phyloP scores from a whole-genome alignment of 2,888 invertebrate genomes.

The Eupithecia subumbrata region DNA sequence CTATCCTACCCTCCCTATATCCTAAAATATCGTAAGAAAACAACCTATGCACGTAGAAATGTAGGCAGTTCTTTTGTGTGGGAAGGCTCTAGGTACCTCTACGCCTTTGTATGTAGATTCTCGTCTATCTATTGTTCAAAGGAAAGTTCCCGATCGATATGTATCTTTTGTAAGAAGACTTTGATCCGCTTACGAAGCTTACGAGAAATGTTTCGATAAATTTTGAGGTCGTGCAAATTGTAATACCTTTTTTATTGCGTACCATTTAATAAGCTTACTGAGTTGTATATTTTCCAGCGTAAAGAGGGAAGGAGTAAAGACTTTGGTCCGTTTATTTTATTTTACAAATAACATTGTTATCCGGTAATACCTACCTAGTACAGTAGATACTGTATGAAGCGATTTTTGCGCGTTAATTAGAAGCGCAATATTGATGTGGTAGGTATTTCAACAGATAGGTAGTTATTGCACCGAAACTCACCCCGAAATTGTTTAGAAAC shows the following conservation, averaged over 20 bases:
- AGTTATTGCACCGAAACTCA: neutral
- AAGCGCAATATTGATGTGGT: no score
- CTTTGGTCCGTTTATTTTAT: neutral
- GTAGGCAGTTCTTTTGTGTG: constrained; percentile 18
- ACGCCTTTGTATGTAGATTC: constrained; percentile 40
- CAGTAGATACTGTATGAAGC: neutral
- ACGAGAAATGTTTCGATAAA: constrained; percentile 23
- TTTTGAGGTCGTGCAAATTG: constrained; percentile 24
- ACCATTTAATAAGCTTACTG: neutral
- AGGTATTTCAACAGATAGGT: neutral
- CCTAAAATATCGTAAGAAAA: constrained; percentile 10
- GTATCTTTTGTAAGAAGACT: constrained; percentile 42
- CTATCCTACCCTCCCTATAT: neutral
- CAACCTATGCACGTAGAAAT: constrained; percentile 3
- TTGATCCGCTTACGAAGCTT: constrained; percentile 36
- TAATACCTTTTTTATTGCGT: constrained; percentile 15
- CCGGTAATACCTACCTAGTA: no score
- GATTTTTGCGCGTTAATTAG: no score
- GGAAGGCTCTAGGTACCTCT: constrained; percentile 14
- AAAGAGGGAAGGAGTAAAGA: neutral
- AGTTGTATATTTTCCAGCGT: neutral
- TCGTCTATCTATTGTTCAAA: constrained; percentile 38
- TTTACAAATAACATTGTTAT: neutral
- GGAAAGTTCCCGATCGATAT: constrained; percentile 38
- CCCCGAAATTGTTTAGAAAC: neutral